Evolutionary conservation across 2,888 invertebrate species (phyloP), one percentile per base, ranked within the genome.

Genomic region (Parnassius orleans): DNA sequence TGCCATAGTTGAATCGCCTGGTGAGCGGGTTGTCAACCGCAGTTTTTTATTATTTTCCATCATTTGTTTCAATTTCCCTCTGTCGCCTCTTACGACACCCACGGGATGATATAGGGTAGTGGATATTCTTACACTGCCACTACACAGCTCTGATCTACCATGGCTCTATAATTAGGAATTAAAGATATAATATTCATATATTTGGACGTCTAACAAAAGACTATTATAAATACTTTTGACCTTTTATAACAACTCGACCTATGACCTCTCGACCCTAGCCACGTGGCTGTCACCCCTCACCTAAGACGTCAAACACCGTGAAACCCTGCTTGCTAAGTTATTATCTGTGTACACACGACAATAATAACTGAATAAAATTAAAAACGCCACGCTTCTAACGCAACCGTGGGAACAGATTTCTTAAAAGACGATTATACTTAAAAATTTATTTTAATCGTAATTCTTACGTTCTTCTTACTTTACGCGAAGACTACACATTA

Each of bases 231-330:
- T 12, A 75, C 73, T 72, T 76, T 79, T 83, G 81, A 84, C 81
- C 83, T 84, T 82, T 63, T 80, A 70, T 75, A 72, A 74, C 70
- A 72, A 71, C 59, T 73, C 79, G 83, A 85, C 83, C 84, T 80
- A 74, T 82, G 83, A 86, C 85, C 86, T 80, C 79, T 65, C 62
- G 68, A 69, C 41, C 68, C 53, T 43, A 61, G 85, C 81, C 88
- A 86, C 89, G 88, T 87, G 89, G 84, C 69, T 47, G 51, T 64
- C 63, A 66, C 54, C 72, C 69, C 73, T 72, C 68, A 61, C 61
- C 68, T 68, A 70, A 70, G 67, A 66, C 67, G 71, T 68, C 71
- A 74, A 71, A 73, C 72, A 72, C 69, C 72, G 68, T 68, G 59
- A 73, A 73, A 78, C 79, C 83, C 80, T 72, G 69, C 73, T 78